Evolutionary conservation across 2,113 vertebrate genomes (phyloP).

Genomic region (Bambusicola thoracicus): DNA sequence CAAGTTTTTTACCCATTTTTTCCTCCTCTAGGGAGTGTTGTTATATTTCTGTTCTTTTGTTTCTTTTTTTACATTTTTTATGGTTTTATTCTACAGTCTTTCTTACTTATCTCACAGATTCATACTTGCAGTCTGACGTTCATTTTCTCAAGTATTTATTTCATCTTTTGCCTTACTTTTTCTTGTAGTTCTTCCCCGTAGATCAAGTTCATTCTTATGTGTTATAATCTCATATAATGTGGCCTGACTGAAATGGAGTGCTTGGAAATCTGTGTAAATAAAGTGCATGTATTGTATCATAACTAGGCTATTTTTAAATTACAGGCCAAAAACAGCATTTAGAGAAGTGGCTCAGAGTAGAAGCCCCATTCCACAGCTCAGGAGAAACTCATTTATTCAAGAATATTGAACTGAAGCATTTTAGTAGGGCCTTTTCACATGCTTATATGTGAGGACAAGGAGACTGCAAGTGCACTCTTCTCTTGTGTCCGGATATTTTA

Average conservation of each 20-base stretch:
- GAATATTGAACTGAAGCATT: not conserved
- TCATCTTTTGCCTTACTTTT: slow-evolving; percentile 45
- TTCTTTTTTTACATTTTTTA: not conserved
- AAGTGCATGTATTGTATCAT: slow-evolving; percentile 1
- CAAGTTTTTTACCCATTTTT: not conserved
- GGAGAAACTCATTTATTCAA: not conserved
- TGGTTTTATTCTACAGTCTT: slow-evolving; percentile 20
- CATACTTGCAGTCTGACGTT: not conserved
- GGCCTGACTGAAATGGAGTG: slow-evolving; percentile 23
- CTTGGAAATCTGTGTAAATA: not conserved
- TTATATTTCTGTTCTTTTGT: not conserved
- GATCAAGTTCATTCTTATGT: not conserved
- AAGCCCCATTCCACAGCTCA: not conserved
- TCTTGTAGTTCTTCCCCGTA: slow-evolving; percentile 24
- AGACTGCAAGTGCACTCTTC: not conserved
- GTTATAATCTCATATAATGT: not conserved
- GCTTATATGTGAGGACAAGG: not conserved
- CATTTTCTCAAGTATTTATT: slow-evolving; percentile 30
- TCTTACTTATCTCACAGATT: not conserved
- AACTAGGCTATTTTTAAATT: not conserved
- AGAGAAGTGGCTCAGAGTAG: not conserved
- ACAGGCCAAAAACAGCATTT: not conserved
- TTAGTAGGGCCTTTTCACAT: not conserved
- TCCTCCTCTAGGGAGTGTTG: not conserved
- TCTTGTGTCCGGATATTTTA: not conserved